A percentile compares a stretch with the other conserved stretches of the same genome.
Conservation (phyloP, 2,113 vertebrate species). For the Dasypus novemcinctus region DNA sequence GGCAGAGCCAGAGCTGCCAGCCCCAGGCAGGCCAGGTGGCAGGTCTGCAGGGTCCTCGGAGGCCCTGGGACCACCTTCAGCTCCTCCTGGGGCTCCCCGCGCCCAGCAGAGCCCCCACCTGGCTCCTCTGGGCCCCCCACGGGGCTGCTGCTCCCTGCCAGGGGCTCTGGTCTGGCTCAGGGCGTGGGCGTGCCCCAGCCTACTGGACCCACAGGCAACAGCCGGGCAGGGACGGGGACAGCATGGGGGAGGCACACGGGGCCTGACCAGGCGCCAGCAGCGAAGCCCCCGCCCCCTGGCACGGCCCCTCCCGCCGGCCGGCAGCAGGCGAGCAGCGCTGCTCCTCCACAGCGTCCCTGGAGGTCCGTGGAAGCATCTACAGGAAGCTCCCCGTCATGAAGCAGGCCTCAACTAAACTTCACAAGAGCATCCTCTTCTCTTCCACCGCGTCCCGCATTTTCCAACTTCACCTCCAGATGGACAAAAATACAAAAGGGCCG, state of each 20-base stretch:
- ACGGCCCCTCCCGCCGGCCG: background rate
- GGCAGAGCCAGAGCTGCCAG: too few species aligned
- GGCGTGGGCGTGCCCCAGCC: background rate
- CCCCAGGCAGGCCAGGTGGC: too few species aligned
- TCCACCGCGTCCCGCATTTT: background rate
- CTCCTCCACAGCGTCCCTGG: background rate
- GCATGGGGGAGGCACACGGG: too few species aligned
- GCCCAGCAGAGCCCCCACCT: background rate
- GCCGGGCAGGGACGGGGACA: background rate
- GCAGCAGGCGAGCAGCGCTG: too few species aligned
- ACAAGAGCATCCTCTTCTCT: background rate
- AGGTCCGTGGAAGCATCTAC: background rate
- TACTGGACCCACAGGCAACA: too few species aligned
- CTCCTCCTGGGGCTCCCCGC: too few species aligned
- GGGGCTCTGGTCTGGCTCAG: background rate
- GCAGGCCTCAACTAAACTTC: background rate
- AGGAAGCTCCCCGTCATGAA: background rate
- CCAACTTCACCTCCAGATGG: background rate
- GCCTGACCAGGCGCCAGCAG: too few species aligned
- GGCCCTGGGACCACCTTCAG: too few species aligned
- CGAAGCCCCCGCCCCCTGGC: accelerated
- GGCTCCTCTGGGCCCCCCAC: background rate
- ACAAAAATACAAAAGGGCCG: background rate
- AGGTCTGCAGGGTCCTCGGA: background rate
- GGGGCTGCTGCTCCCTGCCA: background rate